Base-by-base conservation (phyloP, 2,888 invertebrate species). In the Sinhomidia bicolor region DNA sequence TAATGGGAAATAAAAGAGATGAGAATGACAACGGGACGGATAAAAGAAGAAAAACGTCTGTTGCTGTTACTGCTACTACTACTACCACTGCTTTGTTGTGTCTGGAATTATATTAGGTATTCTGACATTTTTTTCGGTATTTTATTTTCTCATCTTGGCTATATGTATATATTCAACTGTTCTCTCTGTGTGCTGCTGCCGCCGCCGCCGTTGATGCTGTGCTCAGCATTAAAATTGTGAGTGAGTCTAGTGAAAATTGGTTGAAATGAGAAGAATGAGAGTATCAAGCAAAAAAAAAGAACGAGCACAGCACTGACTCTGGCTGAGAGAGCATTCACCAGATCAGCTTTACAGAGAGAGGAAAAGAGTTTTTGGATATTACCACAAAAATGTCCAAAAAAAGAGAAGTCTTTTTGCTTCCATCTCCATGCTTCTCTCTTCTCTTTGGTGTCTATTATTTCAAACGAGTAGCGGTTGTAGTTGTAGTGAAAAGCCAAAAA, bases 211-310 rank as follows among this genome's bases (percentile, higher is more conserved):
- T 78, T 78, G 32, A 12, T 47, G 76, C 23, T 26, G 41, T 80
- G 76, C 20, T 60, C 14, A 57, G 26, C 60, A 76, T 84, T 71
- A 6, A 71, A 54, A 76, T 60, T 74, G 20, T 57, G 71, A 57
- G 68, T 57, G 60, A 44, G 74, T 47, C 62, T 57, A 32, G 76
- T 62, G 54, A 79, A 78, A 85, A 85, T 85, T 85, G 85, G 78
- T 51, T 29, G 29, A 62, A 85, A 85, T 85, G 76, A 85, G 78
- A 65, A 51, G 44, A 60, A 32, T 57, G 47, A 44, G 6, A 47
- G 81, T 10, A 36, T n/a, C 12, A 32, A 54, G 36, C 7, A 14
- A 74, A n/a, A n/a, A n/a, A n/a, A n/a, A n/a, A n/a, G n/a, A n/a
- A n/a, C n/a, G n/a, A n/a, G n/a, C n/a, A n/a, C n/a, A n/a, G n/a